Evolutionary conservation across 2,888 invertebrate species (phyloP), one percentile per base, ranked within the genome.

Genomic region (Catocala sponsa): DNA sequence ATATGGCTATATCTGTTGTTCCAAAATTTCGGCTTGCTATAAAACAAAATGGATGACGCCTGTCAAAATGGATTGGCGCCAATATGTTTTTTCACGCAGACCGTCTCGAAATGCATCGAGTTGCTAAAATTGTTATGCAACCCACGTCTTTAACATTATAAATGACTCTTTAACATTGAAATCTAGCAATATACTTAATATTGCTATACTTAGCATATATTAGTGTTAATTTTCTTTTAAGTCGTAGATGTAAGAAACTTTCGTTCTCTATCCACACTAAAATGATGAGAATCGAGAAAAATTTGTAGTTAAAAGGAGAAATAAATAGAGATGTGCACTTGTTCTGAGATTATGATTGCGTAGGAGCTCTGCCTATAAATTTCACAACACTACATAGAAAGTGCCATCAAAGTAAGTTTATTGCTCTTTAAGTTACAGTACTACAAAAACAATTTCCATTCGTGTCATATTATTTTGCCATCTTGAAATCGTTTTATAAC

Each of bases 101-200:
- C 38, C 38, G 11, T 51, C 49, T 49, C 12, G 6, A 56, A 56
- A 59, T 61, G 59, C 53, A 73, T 44, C 9, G 58, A 56, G 48
- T 56, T 25, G 55, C 65, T 59, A 63, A 66, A 63, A 63, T 62
- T 59, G 46, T 60, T 59, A 48, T 38, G 41, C 60, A 58, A 61
- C 43, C 25, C 32, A 32, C 55, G 38, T 7, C 53, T 65, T 70
- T 70, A 55, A 64, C 71, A 70, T 74, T 73, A n/a, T n/a, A n/a
- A n/a, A n/a, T n/a, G n/a, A n/a, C n/a, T 7, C 53, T 65, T 70
- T 70, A 55, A 64, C 71, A 70, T 74, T 73, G 63, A 67, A 7
- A 38, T 38, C 35, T 6, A 7, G 35, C 7, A 6, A 9, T 38
- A 38, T 38, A 38, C 6, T 7, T 38, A 38, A 38, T 38, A 38